A percentile compares a stretch with the other conserved stretches of the same genome.
phyloP scores from a whole-genome alignment of 1,140 invertebrate genomes.

The Heliconius congener region DNA sequence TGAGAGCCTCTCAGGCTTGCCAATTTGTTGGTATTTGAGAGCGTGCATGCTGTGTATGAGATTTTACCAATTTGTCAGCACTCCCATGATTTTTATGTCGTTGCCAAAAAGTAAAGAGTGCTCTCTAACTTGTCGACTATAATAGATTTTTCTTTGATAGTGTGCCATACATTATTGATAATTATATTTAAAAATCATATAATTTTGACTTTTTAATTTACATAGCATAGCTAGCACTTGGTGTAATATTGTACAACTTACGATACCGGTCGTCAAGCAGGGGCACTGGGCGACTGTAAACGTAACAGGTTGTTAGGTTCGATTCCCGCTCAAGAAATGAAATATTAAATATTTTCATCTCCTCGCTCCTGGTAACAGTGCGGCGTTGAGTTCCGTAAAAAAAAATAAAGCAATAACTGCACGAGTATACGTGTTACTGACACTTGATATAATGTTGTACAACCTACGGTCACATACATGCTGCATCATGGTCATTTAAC shows the following conservation, averaged over 20 bases:
- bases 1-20: not conserved
- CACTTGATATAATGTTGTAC: not conserved
- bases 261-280: no score
- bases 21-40: not conserved
- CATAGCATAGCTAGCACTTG: no score
- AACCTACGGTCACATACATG: not conserved
- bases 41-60: not conserved
- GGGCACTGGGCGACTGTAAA: no score
- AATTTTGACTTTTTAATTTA: no score
- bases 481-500: not conserved
- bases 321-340: not conserved
- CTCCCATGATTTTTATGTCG: not conserved
- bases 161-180: not conserved
- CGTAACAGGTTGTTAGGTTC: no score
- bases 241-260: no score
- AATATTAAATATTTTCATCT: no score
- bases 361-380: no score
- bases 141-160: not conserved
- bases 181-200: no score
- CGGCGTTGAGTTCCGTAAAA: no score
- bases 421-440: no score
- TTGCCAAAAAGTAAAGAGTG: not conserved
- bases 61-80: not conserved
- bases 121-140: not conserved
- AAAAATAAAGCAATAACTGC: no score